Evolutionary conservation across 2,797 vertebrate species (phyloP).

Genomic region (Ceyx erithaca): DNA sequence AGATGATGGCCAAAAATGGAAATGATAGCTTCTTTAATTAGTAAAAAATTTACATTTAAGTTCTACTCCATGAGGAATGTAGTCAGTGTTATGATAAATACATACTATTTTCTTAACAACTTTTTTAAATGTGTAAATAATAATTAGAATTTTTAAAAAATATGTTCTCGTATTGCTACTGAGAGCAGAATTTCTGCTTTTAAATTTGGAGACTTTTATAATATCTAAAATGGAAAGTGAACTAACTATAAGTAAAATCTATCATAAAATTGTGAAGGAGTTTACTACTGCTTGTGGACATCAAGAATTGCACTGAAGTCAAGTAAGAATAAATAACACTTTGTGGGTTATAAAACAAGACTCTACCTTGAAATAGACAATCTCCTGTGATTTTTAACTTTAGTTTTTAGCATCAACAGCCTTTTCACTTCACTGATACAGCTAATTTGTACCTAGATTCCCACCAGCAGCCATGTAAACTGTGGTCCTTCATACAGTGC

Average conservation of each 20-base stretch:
- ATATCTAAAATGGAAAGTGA: background rate
- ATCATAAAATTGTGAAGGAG: background rate
- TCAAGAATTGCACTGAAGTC: background rate
- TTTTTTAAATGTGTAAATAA: background rate
- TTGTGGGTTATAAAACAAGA: background rate
- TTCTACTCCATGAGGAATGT: background rate
- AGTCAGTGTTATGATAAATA: background rate
- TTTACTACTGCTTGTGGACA: background rate
- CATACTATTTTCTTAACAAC: background rate
- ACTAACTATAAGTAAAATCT: background rate
- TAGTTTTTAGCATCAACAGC: background rate
- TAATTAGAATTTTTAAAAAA: background rate
- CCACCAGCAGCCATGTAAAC: background rate
- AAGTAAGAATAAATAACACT: background rate
- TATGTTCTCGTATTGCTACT: background rate
- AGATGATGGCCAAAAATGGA: background rate
- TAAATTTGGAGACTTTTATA: background rate
- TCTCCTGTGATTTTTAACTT: background rate
- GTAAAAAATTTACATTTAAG: background rate
- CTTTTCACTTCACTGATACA: background rate
- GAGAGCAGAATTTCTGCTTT: background rate
- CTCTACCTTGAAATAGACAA: background rate
- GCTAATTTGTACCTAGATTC: background rate
- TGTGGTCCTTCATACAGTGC: background rate
- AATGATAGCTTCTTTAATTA: background rate